phyloP scores from a whole-genome alignment of 2,888 invertebrate species.

The Hirtodrosophila cameraria region DNA sequence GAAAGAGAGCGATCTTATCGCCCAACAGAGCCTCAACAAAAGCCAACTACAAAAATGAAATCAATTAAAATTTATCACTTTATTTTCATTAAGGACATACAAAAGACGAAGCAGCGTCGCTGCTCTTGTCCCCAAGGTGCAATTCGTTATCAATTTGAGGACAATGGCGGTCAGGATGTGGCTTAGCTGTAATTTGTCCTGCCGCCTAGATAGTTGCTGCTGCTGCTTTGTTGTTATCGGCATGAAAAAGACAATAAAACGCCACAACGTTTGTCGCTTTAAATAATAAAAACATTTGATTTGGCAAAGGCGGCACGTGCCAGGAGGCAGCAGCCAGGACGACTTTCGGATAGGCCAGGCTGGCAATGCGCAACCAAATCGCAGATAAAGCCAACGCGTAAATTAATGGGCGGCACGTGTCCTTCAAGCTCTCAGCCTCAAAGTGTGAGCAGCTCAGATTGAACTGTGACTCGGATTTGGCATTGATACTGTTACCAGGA shows the following conservation, averaged over 20 bases:
- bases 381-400: conserved; percentile 77
- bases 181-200: conserved; percentile 75
- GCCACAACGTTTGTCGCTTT: conserved; percentile 69
- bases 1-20: conserved; percentile 48
- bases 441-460: conserved; percentile 22
- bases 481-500: conserved; percentile 15
- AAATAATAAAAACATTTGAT: conserved; percentile 81
- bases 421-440: conserved; percentile 40
- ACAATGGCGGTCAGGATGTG: conserved; percentile 79
- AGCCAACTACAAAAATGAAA: conserved; percentile 56
- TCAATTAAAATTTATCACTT: conserved; percentile 79
- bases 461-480: conserved; percentile 14
- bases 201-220: no score
- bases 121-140: conserved; percentile 69
- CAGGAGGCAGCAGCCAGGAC: conserved; percentile 33
- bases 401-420: conserved; percentile 83
- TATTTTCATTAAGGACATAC: conserved; percentile 68
- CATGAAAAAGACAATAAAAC: conserved; percentile 69
- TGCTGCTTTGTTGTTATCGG: conserved; percentile 49
- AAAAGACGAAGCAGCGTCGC: conserved; percentile 18
- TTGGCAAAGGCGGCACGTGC: conserved; percentile 75
- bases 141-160: conserved; percentile 74
- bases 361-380: conserved; percentile 68
- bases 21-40: conserved; percentile 10
- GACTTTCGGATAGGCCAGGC: conserved; percentile 32